phyloP scores from a whole-genome alignment of 2,113 vertebrate species.

The Oryzias curvinotus region DNA sequence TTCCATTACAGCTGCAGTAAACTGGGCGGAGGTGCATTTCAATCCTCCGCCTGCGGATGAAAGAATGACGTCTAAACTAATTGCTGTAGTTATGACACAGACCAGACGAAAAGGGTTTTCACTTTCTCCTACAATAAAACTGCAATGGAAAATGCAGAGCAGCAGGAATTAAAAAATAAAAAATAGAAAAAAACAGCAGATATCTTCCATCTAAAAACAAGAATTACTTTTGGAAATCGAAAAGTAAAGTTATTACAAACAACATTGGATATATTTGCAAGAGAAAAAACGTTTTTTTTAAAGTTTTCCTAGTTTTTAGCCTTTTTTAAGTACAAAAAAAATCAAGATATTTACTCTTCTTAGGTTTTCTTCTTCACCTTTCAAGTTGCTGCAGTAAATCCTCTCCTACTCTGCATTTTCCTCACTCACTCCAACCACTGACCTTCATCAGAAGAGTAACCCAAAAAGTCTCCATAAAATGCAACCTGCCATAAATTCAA shows the following conservation, averaged over 20 bases:
- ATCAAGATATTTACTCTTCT: no score
- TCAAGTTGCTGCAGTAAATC: no score
- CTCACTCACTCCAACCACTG: no score
- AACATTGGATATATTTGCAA: not conserved
- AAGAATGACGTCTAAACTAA: constrained; percentile 69
- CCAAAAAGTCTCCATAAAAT: not conserved
- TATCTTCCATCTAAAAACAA: not conserved
- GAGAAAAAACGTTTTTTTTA: not conserved
- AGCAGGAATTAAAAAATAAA: constrained; percentile 12
- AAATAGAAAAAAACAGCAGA: not conserved
- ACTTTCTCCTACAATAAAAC: constrained; percentile 51
- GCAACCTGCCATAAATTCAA: not conserved
- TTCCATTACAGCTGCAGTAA: constrained; percentile 60
- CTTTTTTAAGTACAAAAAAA: no score
- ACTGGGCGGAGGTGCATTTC: constrained; percentile 61
- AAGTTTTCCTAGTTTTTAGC: not conserved
- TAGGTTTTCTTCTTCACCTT: no score
- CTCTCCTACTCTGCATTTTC: no score
- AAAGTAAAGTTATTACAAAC: not conserved
- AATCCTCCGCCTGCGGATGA: constrained; percentile 49
- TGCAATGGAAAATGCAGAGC: constrained; percentile 39
- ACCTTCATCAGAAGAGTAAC: not conserved
- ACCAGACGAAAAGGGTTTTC: constrained; percentile 67
- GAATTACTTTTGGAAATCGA: constrained; percentile 3
- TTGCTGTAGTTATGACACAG: constrained; percentile 61